phyloP scores from a whole-genome alignment of 2,113 vertebrate genomes.

The Gallinago jamesoni region DNA sequence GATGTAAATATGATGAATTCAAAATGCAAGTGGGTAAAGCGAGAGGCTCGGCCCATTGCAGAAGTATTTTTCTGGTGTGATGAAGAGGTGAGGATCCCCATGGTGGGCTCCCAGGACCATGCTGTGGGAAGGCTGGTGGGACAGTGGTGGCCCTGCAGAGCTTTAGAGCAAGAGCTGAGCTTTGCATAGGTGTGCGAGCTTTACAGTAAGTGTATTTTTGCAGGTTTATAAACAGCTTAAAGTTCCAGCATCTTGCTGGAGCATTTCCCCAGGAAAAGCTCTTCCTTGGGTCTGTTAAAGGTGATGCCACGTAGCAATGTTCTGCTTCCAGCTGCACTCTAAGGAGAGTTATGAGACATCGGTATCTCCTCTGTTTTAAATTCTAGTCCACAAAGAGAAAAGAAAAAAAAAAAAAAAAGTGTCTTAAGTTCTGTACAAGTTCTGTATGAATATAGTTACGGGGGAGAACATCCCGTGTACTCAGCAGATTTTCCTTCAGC shows the following conservation, averaged over 20 bases:
- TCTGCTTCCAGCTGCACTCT: background rate
- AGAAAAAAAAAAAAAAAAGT: background rate
- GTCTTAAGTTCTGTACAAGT: background rate
- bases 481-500: background rate
- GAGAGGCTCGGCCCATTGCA: background rate
- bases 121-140: background rate
- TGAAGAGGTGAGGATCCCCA: background rate
- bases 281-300: background rate
- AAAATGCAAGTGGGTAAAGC: background rate
- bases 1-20: background rate
- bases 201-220: background rate
- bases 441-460: fast-evolving
- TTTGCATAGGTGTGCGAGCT: fast-evolving
- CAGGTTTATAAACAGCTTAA: background rate
- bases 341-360: background rate
- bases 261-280: background rate
- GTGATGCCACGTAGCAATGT: background rate
- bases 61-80: background rate
- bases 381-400: background rate
- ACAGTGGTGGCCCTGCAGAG: fast-evolving
- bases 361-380: background rate
- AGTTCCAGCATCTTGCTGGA: background rate
- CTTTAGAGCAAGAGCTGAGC: background rate
- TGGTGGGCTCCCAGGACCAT: fast-evolving
- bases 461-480: background rate